Percentiles rank a stretch among this genome's conserved stretches.
phyloP scores from a whole-genome alignment of 2,888 invertebrate genomes.

The Sphaerophoria taeniata region DNA sequence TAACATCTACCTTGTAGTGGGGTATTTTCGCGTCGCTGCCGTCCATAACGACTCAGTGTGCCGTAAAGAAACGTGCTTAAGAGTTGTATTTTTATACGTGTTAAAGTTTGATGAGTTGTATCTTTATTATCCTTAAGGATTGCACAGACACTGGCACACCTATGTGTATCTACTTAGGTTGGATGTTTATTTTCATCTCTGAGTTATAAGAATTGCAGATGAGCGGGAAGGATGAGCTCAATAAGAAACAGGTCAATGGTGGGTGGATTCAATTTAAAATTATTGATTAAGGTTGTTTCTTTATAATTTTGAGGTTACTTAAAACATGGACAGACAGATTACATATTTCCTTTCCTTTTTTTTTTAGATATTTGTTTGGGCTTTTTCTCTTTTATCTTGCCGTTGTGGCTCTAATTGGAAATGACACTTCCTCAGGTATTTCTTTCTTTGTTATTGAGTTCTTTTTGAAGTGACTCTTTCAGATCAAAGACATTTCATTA shows the following conservation, averaged over 20 bases:
- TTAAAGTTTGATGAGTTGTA: conserved; percentile 4
- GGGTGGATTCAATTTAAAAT: conserved; percentile 68
- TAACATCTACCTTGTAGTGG: neutral
- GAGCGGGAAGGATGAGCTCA: neutral
- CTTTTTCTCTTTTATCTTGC: too few species aligned
- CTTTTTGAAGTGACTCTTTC: too few species aligned
- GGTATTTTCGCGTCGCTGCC: neutral
- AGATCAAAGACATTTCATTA: too few species aligned
- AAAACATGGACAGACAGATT: too few species aligned
- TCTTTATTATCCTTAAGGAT: neutral
- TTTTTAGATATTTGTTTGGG: too few species aligned
- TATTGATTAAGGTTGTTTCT: conserved; percentile 55
- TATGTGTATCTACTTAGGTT: neutral
- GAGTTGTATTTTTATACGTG: conserved; percentile 28
- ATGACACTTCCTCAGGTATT: too few species aligned
- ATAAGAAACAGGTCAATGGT: conserved; percentile 42
- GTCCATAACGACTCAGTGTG: conserved; percentile 6
- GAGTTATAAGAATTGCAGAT: conserved; percentile 15
- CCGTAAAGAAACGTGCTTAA: conserved; percentile 44
- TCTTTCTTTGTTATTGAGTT: too few species aligned
- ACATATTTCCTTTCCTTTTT: too few species aligned
- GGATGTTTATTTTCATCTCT: conserved; percentile 41
- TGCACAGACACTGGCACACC: conserved; percentile 11
- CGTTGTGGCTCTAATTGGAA: too few species aligned
- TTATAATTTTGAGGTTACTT: neutral